phyloP scores from a whole-genome alignment of 2,113 vertebrate species.

The Vireo altiloquus region DNA sequence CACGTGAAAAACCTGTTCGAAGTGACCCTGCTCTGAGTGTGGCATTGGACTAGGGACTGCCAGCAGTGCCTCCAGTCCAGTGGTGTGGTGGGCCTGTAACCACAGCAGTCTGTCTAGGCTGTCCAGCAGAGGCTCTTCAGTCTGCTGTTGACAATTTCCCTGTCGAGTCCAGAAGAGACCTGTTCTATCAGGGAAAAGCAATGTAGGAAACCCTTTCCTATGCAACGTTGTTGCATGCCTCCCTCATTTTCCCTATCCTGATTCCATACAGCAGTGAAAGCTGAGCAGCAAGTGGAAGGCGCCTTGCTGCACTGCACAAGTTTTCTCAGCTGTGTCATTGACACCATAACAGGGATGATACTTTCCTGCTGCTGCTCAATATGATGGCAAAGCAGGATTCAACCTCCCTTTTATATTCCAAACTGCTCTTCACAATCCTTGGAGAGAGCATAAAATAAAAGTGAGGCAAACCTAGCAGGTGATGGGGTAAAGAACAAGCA shows the following conservation, averaged over 20 bases:
- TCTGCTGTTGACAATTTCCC: not conserved
- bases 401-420: not conserved
- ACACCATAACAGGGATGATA: not conserved
- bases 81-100: rapidly evolving
- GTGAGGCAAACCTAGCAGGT: not conserved
- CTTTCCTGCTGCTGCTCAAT: not conserved
- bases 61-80: not conserved
- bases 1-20: not conserved
- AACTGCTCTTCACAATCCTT: not conserved
- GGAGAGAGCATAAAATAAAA: not conserved
- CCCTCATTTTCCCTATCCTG: not conserved
- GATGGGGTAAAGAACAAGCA: not conserved
- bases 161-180: not conserved
- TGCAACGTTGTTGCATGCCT: not conserved
- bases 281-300: not conserved
- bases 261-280: not conserved
- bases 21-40: not conserved
- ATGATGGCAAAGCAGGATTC: not conserved
- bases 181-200: not conserved
- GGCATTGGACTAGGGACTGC: not conserved
- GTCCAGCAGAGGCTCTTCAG: not conserved
- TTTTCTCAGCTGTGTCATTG: not conserved
- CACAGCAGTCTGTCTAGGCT: not conserved
- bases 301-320: not conserved
- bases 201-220: not conserved